Evolutionary conservation across 2,888 invertebrate species (phyloP).

Genomic region (Amblyjoppa proteus): DNA sequence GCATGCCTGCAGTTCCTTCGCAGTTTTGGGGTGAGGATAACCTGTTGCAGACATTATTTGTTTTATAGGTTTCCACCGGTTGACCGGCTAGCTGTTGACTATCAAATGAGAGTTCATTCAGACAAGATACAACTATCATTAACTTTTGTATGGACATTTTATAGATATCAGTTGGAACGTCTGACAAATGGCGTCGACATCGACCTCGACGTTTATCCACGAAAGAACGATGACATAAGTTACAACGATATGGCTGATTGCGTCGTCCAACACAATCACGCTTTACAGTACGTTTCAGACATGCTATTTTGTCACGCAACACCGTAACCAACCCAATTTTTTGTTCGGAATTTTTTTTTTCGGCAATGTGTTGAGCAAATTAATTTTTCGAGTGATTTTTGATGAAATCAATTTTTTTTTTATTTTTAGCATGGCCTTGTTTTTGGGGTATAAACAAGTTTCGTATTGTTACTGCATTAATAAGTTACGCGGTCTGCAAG

Average conservation of each 20-base stretch:
- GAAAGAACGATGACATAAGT: constrained; percentile 57
- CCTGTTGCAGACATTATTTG: background rate
- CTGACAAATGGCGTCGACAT: constrained; percentile 63
- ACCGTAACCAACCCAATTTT: no score
- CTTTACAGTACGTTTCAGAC: constrained; percentile 50
- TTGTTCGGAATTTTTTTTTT: no score
- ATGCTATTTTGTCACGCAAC: no score
- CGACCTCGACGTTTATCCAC: constrained; percentile 67
- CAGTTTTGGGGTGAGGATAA: constrained; percentile 69
- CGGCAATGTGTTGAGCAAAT: no score
- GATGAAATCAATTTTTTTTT: no score
- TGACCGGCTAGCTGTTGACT: background rate
- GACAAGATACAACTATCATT: background rate
- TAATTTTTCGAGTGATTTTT: no score
- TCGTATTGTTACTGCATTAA: no score
- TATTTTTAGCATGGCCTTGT: no score
- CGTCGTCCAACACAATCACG: constrained; percentile 69
- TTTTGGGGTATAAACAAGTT: no score
- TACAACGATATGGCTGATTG: constrained; percentile 69
- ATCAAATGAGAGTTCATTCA: constrained; percentile 7
- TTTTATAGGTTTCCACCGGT: background rate
- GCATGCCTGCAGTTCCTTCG: constrained; percentile 71
- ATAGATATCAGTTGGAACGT: constrained; percentile 70
- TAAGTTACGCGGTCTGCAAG: no score
- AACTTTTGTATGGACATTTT: constrained; percentile 31